Conservation (phyloP, 2,113 vertebrate species). For the Eolophus roseicapilla region DNA sequence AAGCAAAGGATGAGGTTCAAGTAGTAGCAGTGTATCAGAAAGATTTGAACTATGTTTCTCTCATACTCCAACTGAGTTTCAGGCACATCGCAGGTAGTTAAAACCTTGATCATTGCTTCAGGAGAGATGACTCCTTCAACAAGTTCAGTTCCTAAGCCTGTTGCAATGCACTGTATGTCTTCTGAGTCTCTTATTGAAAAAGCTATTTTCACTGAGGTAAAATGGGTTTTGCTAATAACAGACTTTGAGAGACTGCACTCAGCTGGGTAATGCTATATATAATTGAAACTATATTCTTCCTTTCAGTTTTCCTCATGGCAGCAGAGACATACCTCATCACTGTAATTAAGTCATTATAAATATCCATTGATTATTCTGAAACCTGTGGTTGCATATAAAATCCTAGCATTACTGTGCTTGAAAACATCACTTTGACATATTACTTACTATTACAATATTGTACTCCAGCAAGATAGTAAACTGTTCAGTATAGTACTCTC, state of each 20-base stretch:
- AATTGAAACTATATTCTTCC: conserved; percentile 8
- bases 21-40: not conserved
- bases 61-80: not conserved
- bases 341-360: conserved; percentile 57
- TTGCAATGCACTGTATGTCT: not conserved
- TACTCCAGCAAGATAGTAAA: not conserved
- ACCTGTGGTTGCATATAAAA: conserved; percentile 35
- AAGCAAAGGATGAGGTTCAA: not conserved
- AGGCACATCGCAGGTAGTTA: not conserved
- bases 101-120: not conserved
- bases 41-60: not conserved
- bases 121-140: not conserved
- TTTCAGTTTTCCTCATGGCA: conserved; percentile 12
- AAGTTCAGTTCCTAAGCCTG: not conserved
- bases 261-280: not conserved
- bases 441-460: not conserved
- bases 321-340: conserved; percentile 13
- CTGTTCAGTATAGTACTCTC: not conserved
- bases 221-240: conserved; percentile 4
- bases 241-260: not conserved
- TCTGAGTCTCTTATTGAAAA: not conserved
- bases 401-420: not conserved
- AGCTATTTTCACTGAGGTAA: not conserved
- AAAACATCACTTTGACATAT: conserved; percentile 13
- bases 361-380: conserved; percentile 50